phyloP scores from a whole-genome alignment of 2,888 invertebrate genomes.

The Geotrupes spiniger region DNA sequence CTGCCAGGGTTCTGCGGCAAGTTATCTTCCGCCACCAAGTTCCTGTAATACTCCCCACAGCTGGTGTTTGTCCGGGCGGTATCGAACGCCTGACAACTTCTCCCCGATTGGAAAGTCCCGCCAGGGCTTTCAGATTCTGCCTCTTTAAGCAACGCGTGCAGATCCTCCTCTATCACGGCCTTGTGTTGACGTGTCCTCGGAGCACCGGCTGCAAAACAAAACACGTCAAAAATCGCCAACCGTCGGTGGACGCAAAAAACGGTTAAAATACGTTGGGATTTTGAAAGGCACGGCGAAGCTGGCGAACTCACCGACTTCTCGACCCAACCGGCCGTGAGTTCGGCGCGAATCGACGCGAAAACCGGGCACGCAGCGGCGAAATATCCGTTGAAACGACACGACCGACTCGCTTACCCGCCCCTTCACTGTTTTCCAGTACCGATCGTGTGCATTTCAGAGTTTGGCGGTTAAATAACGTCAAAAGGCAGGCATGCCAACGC shows the following conservation, averaged over 20 bases:
- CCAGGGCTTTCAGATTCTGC: slow-evolving; percentile 1
- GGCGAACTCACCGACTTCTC: background rate
- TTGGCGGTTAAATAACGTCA: slow-evolving; percentile 21
- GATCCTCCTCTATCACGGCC: slow-evolving; percentile 26
- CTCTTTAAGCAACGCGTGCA: slow-evolving; percentile 24
- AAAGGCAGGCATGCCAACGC: slow-evolving; percentile 11
- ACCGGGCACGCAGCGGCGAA: background rate
- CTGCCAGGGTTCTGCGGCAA: too few species aligned
- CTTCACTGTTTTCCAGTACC: background rate
- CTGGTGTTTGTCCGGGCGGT: too few species aligned
- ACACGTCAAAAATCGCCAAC: too few species aligned
- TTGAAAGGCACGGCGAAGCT: too few species aligned
- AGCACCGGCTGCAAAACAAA: too few species aligned
- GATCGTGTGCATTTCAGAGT: slow-evolving; percentile 5
- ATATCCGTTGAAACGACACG: background rate
- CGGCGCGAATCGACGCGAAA: background rate
- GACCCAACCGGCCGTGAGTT: background rate
- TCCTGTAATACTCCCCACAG: too few species aligned
- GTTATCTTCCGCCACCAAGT: too few species aligned
- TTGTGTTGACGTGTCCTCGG: slow-evolving; percentile 1
- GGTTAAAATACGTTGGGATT: too few species aligned
- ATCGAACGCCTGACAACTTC: too few species aligned
- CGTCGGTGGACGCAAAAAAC: too few species aligned
- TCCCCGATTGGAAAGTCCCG: background rate
- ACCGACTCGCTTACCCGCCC: background rate